Percentiles rank a stretch among this genome's conserved stretches.
Evolutionary conservation across 2,888 invertebrate species (phyloP).

Genomic region (Thereva unica): DNA sequence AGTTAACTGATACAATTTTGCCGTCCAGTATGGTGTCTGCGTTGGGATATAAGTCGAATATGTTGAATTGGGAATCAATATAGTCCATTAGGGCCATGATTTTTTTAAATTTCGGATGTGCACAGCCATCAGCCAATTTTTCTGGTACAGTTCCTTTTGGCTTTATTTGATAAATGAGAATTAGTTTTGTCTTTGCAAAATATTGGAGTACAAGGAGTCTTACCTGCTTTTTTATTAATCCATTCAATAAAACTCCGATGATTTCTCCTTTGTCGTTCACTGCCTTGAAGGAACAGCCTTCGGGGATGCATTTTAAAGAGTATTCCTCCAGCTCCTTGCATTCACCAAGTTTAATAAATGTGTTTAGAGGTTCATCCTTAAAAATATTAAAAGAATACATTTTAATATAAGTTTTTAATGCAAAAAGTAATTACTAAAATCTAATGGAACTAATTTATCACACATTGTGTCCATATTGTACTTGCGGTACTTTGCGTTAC

Average conservation of each 20-base stretch:
- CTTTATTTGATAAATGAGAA: slow-evolving; percentile 42
- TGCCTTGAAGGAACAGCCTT: slow-evolving; percentile 63
- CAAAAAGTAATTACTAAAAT: slow-evolving; percentile 1
- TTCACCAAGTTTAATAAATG: slow-evolving; percentile 54
- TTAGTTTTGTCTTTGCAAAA: not conserved
- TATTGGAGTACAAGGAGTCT: slow-evolving; percentile 37
- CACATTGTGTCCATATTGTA: too few relatives aligned
- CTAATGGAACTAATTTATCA: not conserved
- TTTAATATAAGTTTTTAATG: slow-evolving; percentile 3
- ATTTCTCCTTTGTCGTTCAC: slow-evolving; percentile 60
- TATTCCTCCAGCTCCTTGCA: slow-evolving; percentile 62
- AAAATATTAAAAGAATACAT: slow-evolving; percentile 38
- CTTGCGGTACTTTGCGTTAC: too few relatives aligned
- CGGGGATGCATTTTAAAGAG: slow-evolving; percentile 60
- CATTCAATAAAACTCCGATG: slow-evolving; percentile 63
- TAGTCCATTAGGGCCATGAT: slow-evolving; percentile 60
- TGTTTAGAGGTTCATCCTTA: slow-evolving; percentile 58
- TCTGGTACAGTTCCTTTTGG: slow-evolving; percentile 47
- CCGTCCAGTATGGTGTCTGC: slow-evolving; percentile 54
- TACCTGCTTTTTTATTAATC: slow-evolving; percentile 54
- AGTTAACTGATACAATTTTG: slow-evolving; percentile 56
- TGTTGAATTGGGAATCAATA: slow-evolving; percentile 59
- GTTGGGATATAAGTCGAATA: slow-evolving; percentile 58
- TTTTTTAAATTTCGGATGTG: slow-evolving; percentile 62
- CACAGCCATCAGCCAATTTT: slow-evolving; percentile 54